Conservation (phyloP, 2,888 invertebrate genomes). For the Epsilonema sp. region DNA sequence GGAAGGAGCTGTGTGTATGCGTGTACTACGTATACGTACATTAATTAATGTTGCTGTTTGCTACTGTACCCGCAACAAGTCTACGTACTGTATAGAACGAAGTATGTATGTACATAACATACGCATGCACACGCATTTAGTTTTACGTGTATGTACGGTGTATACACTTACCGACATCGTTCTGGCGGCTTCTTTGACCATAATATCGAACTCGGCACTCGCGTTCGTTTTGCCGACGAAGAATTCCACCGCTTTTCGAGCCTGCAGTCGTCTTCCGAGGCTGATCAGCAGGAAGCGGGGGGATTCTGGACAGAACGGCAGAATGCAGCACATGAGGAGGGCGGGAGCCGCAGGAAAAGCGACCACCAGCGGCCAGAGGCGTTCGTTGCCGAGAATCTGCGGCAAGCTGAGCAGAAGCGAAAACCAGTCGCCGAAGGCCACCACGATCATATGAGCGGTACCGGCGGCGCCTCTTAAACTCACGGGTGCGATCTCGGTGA, state of each 20-base stretch:
- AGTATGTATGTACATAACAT: too few relatives aligned
- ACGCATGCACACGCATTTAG: too few relatives aligned
- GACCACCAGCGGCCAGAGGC: constrained; percentile 26
- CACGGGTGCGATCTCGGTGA: constrained; percentile 27
- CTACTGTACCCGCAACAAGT: too few relatives aligned
- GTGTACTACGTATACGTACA: too few relatives aligned
- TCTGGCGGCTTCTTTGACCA: background rate
- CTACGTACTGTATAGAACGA: too few relatives aligned
- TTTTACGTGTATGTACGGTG: too few relatives aligned
- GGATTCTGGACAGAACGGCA: constrained; percentile 30
- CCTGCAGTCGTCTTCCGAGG: constrained; percentile 18
- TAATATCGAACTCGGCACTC: background rate
- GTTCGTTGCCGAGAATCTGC: constrained; percentile 23
- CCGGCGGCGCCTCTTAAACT: constrained; percentile 28
- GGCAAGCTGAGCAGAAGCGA: constrained; percentile 29
- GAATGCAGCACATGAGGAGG: constrained; percentile 19
- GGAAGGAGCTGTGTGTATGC: too few relatives aligned
- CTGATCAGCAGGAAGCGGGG: constrained; percentile 28
- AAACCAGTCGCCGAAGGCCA: constrained; percentile 24
- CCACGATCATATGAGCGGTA: constrained; percentile 28
- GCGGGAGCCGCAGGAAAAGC: constrained; percentile 24
- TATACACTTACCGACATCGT: too few relatives aligned
- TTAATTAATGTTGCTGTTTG: too few relatives aligned
- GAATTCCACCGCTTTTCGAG: constrained; percentile 15
- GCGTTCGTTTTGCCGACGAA: background rate